A percentile compares a stretch with the other conserved stretches of the same genome.
Evolutionary conservation across 2,888 invertebrate species (phyloP).

Genomic region (Philopedon plagiatum): DNA sequence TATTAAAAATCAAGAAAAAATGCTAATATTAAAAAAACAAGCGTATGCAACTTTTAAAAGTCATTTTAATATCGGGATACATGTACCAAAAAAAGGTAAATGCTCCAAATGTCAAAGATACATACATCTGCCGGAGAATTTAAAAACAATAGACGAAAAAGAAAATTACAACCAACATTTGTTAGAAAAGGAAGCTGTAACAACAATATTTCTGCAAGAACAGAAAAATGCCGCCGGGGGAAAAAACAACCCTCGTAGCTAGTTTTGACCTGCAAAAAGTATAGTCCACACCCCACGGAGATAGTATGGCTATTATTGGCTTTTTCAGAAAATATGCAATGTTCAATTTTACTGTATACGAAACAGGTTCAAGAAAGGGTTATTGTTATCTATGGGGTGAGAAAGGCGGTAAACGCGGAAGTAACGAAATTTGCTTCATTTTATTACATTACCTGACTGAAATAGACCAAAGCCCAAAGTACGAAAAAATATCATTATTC

Average conservation of each 20-base stretch:
- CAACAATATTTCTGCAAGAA: slow-evolving; percentile 13
- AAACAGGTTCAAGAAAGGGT: slow-evolving; percentile 54
- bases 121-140: slow-evolving; percentile 30
- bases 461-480: slow-evolving; percentile 24
- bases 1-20: slow-evolving; percentile 3
- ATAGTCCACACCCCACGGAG: slow-evolving; percentile 55
- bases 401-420: slow-evolving; percentile 52
- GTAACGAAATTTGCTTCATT: slow-evolving; percentile 50
- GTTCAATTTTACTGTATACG: slow-evolving; percentile 57
- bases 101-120: slow-evolving; percentile 43
- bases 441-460: slow-evolving; percentile 54
- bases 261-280: slow-evolving; percentile 54
- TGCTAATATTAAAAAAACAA: slow-evolving; percentile 8
- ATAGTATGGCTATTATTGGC: slow-evolving; percentile 52
- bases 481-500: background rate
- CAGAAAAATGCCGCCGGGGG: background rate
- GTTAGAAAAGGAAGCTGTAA: slow-evolving; percentile 23
- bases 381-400: slow-evolving; percentile 54
- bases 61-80: slow-evolving; percentile 49
- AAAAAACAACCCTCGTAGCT: slow-evolving; percentile 31
- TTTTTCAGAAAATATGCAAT: slow-evolving; percentile 57
- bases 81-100: slow-evolving; percentile 50
- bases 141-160: background rate
- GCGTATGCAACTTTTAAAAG: slow-evolving; percentile 15
- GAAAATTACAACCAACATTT: slow-evolving; percentile 19